These are phyloP conservation scores for Spinus olivaceus DNA, from an alignment of 2,797 vertebrate genomes.

Conservation along the genomic window DNA sequence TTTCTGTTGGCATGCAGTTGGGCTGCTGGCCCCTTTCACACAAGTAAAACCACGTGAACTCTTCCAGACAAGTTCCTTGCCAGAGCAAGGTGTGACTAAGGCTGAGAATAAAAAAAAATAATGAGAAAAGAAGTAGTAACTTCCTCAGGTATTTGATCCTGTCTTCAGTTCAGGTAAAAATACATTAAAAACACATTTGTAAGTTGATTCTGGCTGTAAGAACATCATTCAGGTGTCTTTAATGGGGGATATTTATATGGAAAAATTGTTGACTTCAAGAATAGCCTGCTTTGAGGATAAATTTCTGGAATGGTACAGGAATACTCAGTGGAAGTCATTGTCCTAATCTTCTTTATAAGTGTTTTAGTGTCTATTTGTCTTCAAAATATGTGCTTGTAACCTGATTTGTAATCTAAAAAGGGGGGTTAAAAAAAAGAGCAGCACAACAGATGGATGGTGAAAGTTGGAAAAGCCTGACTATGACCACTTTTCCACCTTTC, in stretches of 20 bases:
- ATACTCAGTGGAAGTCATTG: neutral
- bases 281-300: neutral
- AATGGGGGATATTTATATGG: neutral
- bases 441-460: neutral
- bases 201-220: neutral
- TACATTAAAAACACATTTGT: neutral
- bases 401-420: neutral
- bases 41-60: accelerated
- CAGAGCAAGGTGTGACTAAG: neutral
- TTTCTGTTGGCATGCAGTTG: neutral
- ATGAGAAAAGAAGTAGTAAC: neutral
- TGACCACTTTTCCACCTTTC: neutral
- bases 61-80: neutral
- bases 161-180: neutral
- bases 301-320: neutral
- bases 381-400: neutral
- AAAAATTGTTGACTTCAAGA: neutral
- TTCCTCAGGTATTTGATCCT: neutral
- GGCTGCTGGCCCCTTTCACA: neutral
- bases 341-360: accelerated
- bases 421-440: neutral
- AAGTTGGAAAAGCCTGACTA: neutral
- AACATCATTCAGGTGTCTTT: neutral
- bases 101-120: neutral
- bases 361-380: neutral